Evolutionary conservation across 23 tunicate species (phyloP), one percentile per base, ranked within the genome.

Genomic region (Phallusia fumigata): DNA sequence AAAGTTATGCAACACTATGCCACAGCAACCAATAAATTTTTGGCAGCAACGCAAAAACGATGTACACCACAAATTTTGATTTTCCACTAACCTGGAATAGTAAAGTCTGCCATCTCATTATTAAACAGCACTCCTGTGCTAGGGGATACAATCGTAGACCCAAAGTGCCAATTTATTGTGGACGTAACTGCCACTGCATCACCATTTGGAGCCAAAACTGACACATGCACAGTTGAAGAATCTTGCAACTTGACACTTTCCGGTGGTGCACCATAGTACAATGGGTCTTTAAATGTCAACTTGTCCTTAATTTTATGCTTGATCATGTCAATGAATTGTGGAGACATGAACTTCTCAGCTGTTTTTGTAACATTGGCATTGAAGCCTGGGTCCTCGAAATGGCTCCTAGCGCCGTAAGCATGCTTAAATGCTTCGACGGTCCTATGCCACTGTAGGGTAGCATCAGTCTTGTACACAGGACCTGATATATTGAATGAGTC

Each of bases 171-270:
- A 40, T 83, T 84, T 19, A 94, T 79, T 40, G 98, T 78, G 31
- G 98, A 89, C 13, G 98, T 94, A 0, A 94, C 79, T 21, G 98
- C 64, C 30, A 94, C 94, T 6, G 90, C 85, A 75, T 94, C 88
- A 22, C 92, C 88, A 32, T 73, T 51, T 13, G 90, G 94, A 31
- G 82, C 89, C 31, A 94, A 75, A 13, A 94, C 94, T 0, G 98
- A 89, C 30, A 94, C 65, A 58, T 94, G 98, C 36, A 78, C 40
- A 8, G 97, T 88, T 0, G 97, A 92, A 16, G 97, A 40, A 16
- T 83, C n/a, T 21, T 31, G 34, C 30, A 32, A 0, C 0, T 33
- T 75, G 26, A 22, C 19, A 30, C 58, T 52, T 19, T 33, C 33
- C 0, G 74, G 32, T 6, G 18, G 64, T 5, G 98, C 83, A 5